Evolutionary conservation across 2,113 vertebrate species (phyloP).

Genomic region (Salvator merianae): DNA sequence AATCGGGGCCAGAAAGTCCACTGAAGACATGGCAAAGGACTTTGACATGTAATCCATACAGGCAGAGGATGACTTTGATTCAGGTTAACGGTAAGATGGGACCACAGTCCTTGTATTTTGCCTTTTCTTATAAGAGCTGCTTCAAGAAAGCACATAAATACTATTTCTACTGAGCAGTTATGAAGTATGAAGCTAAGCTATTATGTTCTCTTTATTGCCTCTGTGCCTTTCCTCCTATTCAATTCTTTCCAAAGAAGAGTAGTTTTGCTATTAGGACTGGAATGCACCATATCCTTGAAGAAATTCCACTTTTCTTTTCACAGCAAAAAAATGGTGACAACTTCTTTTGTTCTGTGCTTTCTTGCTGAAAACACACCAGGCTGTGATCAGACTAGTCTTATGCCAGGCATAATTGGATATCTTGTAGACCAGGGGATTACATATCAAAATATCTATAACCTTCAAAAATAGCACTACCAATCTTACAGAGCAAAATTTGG

Average conservation of each 20-base stretch:
- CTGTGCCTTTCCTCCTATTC: neutral
- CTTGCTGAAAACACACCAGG: neutral
- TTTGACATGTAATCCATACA: no score
- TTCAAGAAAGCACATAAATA: neutral
- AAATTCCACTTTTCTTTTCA: neutral
- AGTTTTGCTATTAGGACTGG: neutral
- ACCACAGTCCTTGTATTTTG: neutral
- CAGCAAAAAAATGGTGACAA: neutral
- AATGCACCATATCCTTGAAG: neutral
- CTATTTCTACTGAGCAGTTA: neutral
- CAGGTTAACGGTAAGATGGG: no score
- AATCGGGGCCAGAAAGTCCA: no score
- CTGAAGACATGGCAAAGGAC: no score
- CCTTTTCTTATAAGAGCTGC: neutral
- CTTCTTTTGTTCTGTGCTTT: neutral
- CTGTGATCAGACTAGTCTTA: neutral
- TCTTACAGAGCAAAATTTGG: neutral
- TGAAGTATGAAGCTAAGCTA: neutral
- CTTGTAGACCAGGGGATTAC: neutral
- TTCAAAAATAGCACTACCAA: neutral
- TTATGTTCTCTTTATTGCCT: neutral
- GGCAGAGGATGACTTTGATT: no score
- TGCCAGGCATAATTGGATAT: neutral
- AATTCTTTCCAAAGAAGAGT: neutral
- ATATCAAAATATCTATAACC: neutral